Base-by-base conservation (phyloP, 2,888 invertebrate species). In the Nineta flava region DNA sequence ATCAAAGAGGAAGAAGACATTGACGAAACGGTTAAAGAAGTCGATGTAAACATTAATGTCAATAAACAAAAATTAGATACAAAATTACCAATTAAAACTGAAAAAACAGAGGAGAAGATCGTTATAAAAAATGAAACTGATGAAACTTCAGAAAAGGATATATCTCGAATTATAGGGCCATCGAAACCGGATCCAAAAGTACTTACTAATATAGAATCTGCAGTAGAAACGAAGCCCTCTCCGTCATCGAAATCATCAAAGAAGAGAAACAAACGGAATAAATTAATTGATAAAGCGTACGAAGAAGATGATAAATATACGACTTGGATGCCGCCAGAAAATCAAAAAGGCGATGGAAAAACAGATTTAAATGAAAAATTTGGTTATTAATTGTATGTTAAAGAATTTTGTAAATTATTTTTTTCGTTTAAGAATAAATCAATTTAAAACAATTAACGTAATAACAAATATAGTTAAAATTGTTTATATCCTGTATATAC, bases 271-370 rank as follows among this genome's bases (percentile, higher is more conserved):
- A 57, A 58, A 51, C 58, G 56, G 49, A 55, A 57, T 43, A 59
- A 57, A 53, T 64, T 64, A 1, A 65, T 66, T 53, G 67, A 63
- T 46, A 72, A 72, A 55, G 69, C 13, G 19, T 19, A 74, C 50
- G 67, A 72, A 10, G 61, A 66, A 32, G 66, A 63, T 16, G 76
- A 76, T 51, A 78, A 85, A 60, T 86, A 83, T 63, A 80, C 79
- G 9, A 79, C 77, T 60, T 88, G 90, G 88, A 65, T 84, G 40
- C 87, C 88, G 3, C 88, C 88, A 1, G 58, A 67, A 55, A 73
- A 76, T 60, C 87, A 88, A 66, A 73, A 73, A 43, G 87, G 87
- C 1, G 87, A 87, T 67, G 87, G 87, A 5, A 72, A 76, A 56
- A 87, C 86, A 2, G 73, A 71, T 57, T 69, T 87, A 35, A 87